Evolutionary conservation across 2,888 invertebrate species (phyloP), one percentile per base, ranked within the genome.

Genomic region (Maniola hyperantus): DNA sequence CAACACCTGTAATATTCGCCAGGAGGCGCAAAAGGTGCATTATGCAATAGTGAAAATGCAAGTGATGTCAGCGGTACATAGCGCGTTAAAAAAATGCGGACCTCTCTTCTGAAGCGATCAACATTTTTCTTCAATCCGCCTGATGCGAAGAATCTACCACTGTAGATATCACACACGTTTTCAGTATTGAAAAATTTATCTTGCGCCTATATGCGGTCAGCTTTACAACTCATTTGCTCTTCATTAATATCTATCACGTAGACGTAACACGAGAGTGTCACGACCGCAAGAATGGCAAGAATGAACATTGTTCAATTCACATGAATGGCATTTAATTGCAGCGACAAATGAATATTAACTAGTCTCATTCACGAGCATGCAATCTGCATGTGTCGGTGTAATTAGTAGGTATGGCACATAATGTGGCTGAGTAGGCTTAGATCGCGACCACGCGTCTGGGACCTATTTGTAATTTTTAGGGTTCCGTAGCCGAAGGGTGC

Each of bases 371-470:
- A 73, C 68, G 61, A 69, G 67, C 66, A 65, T 72, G 69, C 65
- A 65, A 57, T 57, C 68, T 58, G 69, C 72, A 69, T 69, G 73
- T 71, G 70, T 82, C 79, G 74, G 74, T 78, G 79, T 81, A 83
- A 84, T 84, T 83, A 82, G 77, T n/a, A n/a, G n/a, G n/a, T 77
- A 68, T 67, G 64, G 75, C 77, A 78, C 80, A 80, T 74, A 26
- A 26, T 26, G 81, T 79, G 79, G 74, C 70, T 71, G 73, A 74
- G 39, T 33, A 65, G 48, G 39, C 15, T 65, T 61, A 18, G n/a
- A 44, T 13, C 58, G 33, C 62, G 48, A 60, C 20, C 59, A 39
- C 53, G 53, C 39, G 42, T 34, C 15, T 46, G 46, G 33, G 18
- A 39, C 15, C 7, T 36, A 8, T 36, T 8, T 5, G 1, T 36